These are phyloP conservation scores for Gallinago jamesoni DNA, from an alignment of 2,113 vertebrate species.

Conservation along the genomic window DNA sequence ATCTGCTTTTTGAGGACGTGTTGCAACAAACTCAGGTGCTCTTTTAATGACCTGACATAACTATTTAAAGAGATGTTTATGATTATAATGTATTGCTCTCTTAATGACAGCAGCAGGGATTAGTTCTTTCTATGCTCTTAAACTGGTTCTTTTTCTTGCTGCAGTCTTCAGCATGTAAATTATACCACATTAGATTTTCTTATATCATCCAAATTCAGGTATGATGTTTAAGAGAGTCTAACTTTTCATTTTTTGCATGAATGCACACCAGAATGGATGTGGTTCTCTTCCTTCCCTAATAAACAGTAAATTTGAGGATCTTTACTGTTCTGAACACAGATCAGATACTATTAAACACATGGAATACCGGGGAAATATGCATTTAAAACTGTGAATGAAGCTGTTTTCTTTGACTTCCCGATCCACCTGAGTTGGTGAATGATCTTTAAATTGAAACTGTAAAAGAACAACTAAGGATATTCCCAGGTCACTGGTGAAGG, in stretches of 20 bases:
- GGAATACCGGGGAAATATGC: fast-evolving
- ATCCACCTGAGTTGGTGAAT: background rate
- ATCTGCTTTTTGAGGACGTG: conserved; percentile 55
- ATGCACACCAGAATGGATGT: background rate
- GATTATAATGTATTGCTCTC: background rate
- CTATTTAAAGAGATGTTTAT: conserved; percentile 53
- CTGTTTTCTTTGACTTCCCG: background rate
- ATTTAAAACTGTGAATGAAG: background rate
- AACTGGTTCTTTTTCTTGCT: background rate
- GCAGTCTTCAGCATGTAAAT: background rate
- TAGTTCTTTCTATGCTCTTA: background rate
- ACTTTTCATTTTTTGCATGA: background rate
- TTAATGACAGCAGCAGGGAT: conserved; percentile 17
- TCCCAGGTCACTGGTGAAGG: background rate
- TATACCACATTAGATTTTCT: background rate
- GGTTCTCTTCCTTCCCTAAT: background rate
- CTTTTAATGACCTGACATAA: conserved; percentile 59
- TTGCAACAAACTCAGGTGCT: conserved; percentile 47
- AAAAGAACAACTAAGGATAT: background rate
- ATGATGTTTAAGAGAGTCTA: background rate
- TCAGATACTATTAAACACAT: background rate
- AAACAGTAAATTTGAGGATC: background rate
- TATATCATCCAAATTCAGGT: background rate
- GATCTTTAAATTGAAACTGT: background rate
- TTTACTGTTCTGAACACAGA: background rate